A percentile compares a stretch with the other conserved stretches of the same genome.
Evolutionary conservation across 2,797 vertebrate genomes (phyloP).

Genomic region (Leptatherina wallacei): DNA sequence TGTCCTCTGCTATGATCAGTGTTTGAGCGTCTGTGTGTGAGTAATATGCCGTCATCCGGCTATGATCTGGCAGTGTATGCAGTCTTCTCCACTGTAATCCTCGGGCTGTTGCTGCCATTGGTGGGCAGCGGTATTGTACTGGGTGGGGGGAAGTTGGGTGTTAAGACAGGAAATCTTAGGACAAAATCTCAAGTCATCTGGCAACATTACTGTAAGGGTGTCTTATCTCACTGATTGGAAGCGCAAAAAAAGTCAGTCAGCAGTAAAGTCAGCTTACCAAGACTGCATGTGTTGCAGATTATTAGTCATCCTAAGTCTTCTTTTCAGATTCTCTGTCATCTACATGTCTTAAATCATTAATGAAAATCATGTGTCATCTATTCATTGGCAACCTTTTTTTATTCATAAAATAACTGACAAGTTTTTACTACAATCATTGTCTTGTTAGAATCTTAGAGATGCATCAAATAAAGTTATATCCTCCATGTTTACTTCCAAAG

Average conservation of each 20-base stretch:
- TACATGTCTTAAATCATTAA: neutral
- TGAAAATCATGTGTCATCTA: neutral
- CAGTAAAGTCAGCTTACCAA: slow-evolving; percentile 23
- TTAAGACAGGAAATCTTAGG: slow-evolving; percentile 65
- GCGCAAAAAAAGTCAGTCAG: slow-evolving; percentile 8
- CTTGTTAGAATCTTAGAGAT: neutral
- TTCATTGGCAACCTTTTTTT: neutral
- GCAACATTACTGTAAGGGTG: slow-evolving; percentile 34
- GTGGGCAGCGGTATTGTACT: slow-evolving; percentile 20
- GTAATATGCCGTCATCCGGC: slow-evolving; percentile 53
- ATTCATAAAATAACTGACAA: neutral
- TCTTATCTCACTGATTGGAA: slow-evolving; percentile 58
- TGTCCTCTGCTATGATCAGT: slow-evolving; percentile 6
- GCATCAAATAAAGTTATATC: neutral
- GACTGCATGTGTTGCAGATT: slow-evolving; percentile 16
- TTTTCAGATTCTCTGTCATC: neutral
- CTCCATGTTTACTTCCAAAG: neutral
- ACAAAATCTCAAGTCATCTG: slow-evolving; percentile 51
- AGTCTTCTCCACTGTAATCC: slow-evolving; percentile 72
- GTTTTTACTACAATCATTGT: neutral
- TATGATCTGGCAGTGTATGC: slow-evolving; percentile 63
- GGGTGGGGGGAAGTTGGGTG: slow-evolving; percentile 44
- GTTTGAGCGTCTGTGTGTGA: slow-evolving; percentile 34
- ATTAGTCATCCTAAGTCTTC: neutral
- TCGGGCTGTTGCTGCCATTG: slow-evolving; percentile 48